Evolutionary conservation across 2,113 vertebrate species (phyloP).

Genomic region (Cephalophus harveyi): DNA sequence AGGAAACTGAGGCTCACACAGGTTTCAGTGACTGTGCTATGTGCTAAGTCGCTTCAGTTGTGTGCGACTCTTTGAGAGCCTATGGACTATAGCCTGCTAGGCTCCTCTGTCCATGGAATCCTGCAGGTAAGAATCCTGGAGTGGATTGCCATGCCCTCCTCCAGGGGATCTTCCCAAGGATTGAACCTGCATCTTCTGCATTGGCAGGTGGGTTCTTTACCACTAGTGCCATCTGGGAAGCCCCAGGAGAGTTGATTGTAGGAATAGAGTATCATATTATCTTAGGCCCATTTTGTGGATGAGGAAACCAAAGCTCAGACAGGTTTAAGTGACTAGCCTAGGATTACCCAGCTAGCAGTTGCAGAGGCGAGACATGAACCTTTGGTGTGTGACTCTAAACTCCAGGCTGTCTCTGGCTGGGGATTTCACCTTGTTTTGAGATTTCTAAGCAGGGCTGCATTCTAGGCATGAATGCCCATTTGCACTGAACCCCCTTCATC

Average conservation of each 20-base stretch:
- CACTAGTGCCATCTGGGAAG: background rate
- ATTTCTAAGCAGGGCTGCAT: background rate
- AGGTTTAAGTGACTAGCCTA: background rate
- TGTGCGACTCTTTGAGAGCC: background rate
- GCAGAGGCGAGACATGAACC: background rate
- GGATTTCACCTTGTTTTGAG: background rate
- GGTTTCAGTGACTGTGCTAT: background rate
- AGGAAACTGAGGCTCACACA: background rate
- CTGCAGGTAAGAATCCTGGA: background rate
- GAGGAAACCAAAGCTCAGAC: background rate
- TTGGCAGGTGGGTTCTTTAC: background rate
- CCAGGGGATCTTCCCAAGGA: background rate
- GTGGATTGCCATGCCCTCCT: background rate
- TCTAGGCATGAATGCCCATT: background rate
- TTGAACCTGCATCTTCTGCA: background rate
- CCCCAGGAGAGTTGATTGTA: background rate
- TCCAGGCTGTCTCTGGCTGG: background rate
- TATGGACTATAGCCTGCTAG: background rate
- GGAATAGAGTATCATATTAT: background rate
- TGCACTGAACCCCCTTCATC: background rate
- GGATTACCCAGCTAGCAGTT: background rate
- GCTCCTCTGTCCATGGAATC: background rate
- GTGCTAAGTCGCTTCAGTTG: background rate
- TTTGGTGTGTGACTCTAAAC: constrained; percentile 14
- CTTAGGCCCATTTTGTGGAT: background rate